Base-by-base conservation (phyloP, 2,888 invertebrate species). In the Cecidostiba fungosa region DNA sequence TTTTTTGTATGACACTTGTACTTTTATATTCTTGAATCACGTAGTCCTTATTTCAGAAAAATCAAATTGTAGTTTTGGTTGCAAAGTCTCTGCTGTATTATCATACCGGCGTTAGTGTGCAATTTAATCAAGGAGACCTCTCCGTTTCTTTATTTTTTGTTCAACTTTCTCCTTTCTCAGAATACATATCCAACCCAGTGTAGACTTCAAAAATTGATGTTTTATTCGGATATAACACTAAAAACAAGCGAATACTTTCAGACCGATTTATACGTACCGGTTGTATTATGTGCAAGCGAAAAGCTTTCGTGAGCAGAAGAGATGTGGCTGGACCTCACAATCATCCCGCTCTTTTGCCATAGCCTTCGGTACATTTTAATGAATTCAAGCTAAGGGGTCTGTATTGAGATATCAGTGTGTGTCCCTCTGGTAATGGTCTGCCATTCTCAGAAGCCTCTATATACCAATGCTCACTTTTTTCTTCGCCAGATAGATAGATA, bases 401-500 rank as follows among this genome's bases (percentile, higher is more conserved):
- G 91, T 93, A 93, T 93, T 93, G 92, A 93, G 93, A 93, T 93
- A 93, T 93, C 92, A 93, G 93, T 91, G 92, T 91, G 77, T 91
- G 91, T 91, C 74, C 91, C 91, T 89, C 89, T 89, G 89, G 92
- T 92, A 93, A 92, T 92, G 92, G 92, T 88, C 92, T 92, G 90
- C 89, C 89, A 90, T 93, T 93, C 93, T 91, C 87, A 90, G 92
- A 93, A 93, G 88, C 89, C 89, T 86, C 89, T 86, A 0, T 50
- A 43, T 50, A 12, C n/a, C 39, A 32, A 36, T 26, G 19, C 50
- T 50, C n/a, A 23, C 66, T 29, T 29, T 36, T 50, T 39, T 59
- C 69, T 23, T 14, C 23, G 70, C 32, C 19, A 54, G n/a, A 32
- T 3, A n/a, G 54, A 29, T 6, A 77, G 39, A 77, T 23, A 62